phyloP scores from a whole-genome alignment of 2,797 vertebrate species.

The Hypotaenidia okinawae region DNA sequence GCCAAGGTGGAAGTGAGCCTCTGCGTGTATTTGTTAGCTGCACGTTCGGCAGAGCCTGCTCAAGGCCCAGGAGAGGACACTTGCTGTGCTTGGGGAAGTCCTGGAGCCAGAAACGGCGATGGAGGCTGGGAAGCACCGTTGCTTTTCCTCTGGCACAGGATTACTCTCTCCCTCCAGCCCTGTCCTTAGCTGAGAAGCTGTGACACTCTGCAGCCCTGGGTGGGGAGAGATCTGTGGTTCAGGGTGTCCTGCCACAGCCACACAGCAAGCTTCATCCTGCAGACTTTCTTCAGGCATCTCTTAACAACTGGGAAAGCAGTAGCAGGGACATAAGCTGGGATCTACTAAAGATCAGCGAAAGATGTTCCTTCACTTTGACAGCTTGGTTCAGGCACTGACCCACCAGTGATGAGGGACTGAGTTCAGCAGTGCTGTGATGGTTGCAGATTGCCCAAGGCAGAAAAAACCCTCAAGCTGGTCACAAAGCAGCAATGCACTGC shows the following conservation, averaged over 20 bases:
- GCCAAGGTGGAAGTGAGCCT: constrained; percentile 34
- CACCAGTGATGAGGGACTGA: neutral
- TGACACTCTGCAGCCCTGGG: neutral
- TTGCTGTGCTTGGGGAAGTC: neutral
- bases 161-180: neutral
- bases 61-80: neutral
- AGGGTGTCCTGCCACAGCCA: neutral
- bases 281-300: neutral
- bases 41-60: neutral
- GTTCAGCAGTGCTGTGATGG: neutral
- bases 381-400: neutral
- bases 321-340: neutral
- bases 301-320: neutral
- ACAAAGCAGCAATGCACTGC: neutral
- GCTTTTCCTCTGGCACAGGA: neutral
- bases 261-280: neutral
- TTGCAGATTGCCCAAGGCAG: neutral
- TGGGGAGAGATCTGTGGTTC: neutral
- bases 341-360: neutral
- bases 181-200: neutral
- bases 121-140: neutral
- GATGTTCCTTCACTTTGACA: neutral
- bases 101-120: neutral
- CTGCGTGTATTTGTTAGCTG: neutral
- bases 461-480: neutral